Evolutionary conservation across 2,797 vertebrate species (phyloP), one percentile per base, ranked within the genome.

Genomic region (Megalops cyprinoides): DNA sequence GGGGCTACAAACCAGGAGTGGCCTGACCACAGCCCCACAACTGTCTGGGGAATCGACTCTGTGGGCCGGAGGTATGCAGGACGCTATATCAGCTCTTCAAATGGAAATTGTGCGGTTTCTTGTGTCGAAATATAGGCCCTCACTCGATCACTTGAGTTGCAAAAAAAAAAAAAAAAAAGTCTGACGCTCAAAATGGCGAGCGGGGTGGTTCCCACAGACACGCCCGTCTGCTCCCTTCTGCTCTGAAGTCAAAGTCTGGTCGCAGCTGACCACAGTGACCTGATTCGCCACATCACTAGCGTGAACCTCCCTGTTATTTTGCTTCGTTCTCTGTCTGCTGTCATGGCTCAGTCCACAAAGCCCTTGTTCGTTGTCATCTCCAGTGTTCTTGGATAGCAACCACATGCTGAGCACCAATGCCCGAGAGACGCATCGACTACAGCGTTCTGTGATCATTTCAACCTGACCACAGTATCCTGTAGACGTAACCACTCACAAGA

Each of bases 11-110:
- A 79, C 80, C 86, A 89, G 91, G 87, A 85, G 87, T 76, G 90
- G 91, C 88, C 65, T 87, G 89, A 94, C 93, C 92, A 87, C 94
- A 91, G 91, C 90, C 90, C 91, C 89, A 87, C 77, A 86, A 85
- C 88, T 89, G 92, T 93, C 93, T 93, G 90, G 90, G 91, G 87
- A 86, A 79, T 77, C 84, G 88, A 84, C 85, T 86, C 82, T 53
- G 86, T 85, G 90, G 89, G 90, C 84, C 82, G 79, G 87, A 88
- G 88, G 82, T 84, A 85, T 88, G 87, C 88, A 88, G 86, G 86
- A 79, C 85, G 28, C 75, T 60, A 73, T 58, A 77, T 77, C 75
- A 71, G 75, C 74, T 56, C 73, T 69, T 77, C 3, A n/a, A 1
- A 53, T 56, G 60, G 65, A 77, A 77, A 69, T 55, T 44, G 20